Conservation (phyloP, 1,140 invertebrate species). For the Drosophila arizonae region DNA sequence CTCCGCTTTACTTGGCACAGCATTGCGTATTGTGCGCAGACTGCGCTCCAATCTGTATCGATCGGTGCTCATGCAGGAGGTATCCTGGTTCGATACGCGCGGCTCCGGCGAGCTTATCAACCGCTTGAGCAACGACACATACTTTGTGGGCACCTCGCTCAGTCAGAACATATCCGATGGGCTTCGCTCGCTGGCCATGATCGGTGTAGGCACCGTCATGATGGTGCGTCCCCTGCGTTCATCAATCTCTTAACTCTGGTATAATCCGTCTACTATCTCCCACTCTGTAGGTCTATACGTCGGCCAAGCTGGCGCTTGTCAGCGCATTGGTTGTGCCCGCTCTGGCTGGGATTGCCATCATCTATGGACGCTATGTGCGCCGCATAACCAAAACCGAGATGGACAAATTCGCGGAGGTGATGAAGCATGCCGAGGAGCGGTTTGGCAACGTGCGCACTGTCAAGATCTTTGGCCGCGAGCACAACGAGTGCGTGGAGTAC, state of each 20-base stretch:
- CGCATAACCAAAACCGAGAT: constrained; percentile 93
- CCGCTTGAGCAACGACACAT: constrained; percentile 94
- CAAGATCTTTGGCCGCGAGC: constrained; percentile 94
- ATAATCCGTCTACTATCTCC: no score
- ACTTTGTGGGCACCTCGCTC: constrained; percentile 94
- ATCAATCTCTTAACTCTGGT: no score
- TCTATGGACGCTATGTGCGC: constrained; percentile 94
- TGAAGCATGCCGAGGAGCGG: constrained; percentile 95
- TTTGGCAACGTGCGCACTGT: constrained; percentile 97
- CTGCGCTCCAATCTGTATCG: constrained; percentile 92
- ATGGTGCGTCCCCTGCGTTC: constrained; percentile 87
- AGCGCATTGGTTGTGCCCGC: constrained; percentile 94
- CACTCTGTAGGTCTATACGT: constrained; percentile 90
- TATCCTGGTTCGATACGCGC: constrained; percentile 95
- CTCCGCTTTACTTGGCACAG: constrained; percentile 29
- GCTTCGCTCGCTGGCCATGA: constrained; percentile 92
- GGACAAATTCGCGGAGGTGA: constrained; percentile 92
- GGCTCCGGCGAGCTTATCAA: constrained; percentile 98
- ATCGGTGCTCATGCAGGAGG: constrained; percentile 94
- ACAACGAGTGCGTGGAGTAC: constrained; percentile 89
- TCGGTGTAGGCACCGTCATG: constrained; percentile 93
- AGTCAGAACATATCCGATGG: constrained; percentile 98
- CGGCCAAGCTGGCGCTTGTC: constrained; percentile 92
- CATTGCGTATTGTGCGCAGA: constrained; percentile 90
- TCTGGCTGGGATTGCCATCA: constrained; percentile 91